Evolutionary conservation across 2,113 vertebrate species (phyloP).

Genomic region (Vimba vimba): DNA sequence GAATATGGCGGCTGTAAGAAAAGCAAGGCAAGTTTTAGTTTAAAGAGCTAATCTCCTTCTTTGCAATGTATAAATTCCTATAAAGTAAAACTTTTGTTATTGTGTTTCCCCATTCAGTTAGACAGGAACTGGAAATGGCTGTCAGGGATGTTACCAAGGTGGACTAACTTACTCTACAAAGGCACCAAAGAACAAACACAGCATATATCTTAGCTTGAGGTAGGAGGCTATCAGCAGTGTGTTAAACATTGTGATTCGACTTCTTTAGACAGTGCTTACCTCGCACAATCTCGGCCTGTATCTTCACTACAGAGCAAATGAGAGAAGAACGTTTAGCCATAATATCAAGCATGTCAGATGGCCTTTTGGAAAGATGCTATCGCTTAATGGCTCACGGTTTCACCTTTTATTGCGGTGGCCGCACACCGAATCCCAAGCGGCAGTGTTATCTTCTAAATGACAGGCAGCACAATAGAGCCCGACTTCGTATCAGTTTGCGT

Average conservation of each 20-base stretch:
- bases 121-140: not conserved
- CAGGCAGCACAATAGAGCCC: conserved; percentile 40
- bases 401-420: conserved; percentile 48
- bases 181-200: not conserved
- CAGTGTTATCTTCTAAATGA: conserved; percentile 40
- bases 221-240: not conserved
- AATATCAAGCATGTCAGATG: conserved; percentile 51
- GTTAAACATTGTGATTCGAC: conserved; percentile 2
- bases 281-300: not conserved
- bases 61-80: not conserved
- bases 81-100: not conserved
- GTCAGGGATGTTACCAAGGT: not conserved
- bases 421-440: conserved; percentile 32
- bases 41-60: not conserved
- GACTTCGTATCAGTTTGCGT: conserved; percentile 24
- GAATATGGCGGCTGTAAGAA: not conserved
- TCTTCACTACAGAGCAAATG: conserved; percentile 11
- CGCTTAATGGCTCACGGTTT: conserved; percentile 41
- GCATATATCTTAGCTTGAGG: not conserved
- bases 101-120: not conserved
- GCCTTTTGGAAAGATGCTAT: conserved; percentile 56
- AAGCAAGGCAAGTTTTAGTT: not conserved
- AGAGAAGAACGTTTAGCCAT: conserved; percentile 29
- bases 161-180: not conserved
- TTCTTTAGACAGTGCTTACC: conserved; percentile 6